Conservation (phyloP, 1,140 invertebrate species). For the Luehdorfia chinensis region DNA sequence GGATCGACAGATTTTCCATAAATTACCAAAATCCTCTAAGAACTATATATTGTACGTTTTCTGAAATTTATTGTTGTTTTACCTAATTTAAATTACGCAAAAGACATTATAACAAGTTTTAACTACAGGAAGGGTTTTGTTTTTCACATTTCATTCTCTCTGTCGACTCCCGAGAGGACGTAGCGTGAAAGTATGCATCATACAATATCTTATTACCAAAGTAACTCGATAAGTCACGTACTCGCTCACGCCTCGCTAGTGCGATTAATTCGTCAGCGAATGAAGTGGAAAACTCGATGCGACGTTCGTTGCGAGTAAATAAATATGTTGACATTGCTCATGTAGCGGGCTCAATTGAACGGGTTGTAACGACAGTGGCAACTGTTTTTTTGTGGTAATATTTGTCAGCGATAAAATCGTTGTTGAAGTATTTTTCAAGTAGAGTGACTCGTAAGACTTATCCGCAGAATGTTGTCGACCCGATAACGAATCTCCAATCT, state of each 20-base stretch:
- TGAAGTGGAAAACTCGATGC: conserved; percentile 15
- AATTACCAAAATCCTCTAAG: too few species aligned
- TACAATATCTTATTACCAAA: conserved; percentile 17
- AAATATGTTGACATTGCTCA: conserved; percentile 19
- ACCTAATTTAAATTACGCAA: too few species aligned
- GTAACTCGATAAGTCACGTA: conserved; percentile 18
- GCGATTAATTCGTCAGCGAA: conserved; percentile 17
- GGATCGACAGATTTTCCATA: too few species aligned
- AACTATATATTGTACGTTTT: too few species aligned
- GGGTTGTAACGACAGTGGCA: conserved; percentile 4
- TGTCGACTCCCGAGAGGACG: conserved; percentile 6
- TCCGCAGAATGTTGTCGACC: too few species aligned
- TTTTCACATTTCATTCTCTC: neutral
- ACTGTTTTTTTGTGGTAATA: conserved; percentile 7
- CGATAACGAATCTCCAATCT: too few species aligned
- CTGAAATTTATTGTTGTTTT: too few species aligned
- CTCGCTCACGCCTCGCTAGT: conserved; percentile 15
- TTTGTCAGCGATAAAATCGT: too few species aligned
- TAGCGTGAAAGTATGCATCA: conserved; percentile 9
- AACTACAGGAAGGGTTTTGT: neutral
- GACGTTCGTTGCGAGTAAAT: conserved; percentile 13
- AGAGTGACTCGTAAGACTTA: too few species aligned
- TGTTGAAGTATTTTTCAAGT: too few species aligned
- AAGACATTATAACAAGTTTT: too few species aligned
- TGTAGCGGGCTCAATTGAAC: conserved; percentile 15